These are phyloP conservation scores for Diachasmimorpha longicaudata DNA, from an alignment of 1,140 invertebrate species.

Conservation along the genomic window DNA sequence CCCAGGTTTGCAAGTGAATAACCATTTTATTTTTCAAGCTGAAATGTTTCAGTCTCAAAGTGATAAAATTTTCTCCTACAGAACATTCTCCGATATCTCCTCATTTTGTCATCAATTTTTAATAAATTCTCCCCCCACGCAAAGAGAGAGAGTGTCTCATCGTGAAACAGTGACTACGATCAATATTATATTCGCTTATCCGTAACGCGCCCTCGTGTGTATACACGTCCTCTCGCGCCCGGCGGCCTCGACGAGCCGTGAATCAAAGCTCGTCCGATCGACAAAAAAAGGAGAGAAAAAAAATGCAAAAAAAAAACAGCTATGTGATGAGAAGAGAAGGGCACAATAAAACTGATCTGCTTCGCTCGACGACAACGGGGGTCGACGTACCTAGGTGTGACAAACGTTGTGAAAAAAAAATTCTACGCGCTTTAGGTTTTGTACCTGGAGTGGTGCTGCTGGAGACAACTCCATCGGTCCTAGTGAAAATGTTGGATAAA, in stretches of 20 bases:
- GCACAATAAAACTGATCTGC: constrained; percentile 8
- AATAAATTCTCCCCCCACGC: constrained; percentile 1
- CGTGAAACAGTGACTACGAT: constrained; percentile 31
- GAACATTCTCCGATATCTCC: constrained; percentile 26
- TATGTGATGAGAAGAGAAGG: constrained; percentile 9
- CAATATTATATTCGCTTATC: constrained; percentile 38
- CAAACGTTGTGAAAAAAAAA: not conserved
- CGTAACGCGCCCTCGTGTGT: constrained; percentile 30
- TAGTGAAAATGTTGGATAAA: not conserved
- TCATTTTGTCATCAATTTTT: not conserved
- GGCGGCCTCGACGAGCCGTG: constrained; percentile 30
- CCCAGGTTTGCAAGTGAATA: too few species aligned
- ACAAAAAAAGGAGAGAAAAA: constrained; percentile 22
- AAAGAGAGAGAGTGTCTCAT: constrained; percentile 18
- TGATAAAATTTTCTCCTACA: too few species aligned
- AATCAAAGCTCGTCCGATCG: constrained; percentile 33
- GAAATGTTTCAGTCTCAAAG: too few species aligned
- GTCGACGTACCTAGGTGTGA: not conserved
- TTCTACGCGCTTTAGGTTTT: not conserved
- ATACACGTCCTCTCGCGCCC: constrained; percentile 4
- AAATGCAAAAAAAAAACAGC: not conserved
- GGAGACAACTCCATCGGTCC: not conserved
- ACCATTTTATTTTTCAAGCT: too few species aligned
- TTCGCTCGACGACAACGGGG: not conserved
- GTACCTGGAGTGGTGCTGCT: not conserved